Evolutionary conservation across 2,888 invertebrate species (phyloP), one percentile per base, ranked within the genome.

Genomic region (Agriopis leucophaearia): DNA sequence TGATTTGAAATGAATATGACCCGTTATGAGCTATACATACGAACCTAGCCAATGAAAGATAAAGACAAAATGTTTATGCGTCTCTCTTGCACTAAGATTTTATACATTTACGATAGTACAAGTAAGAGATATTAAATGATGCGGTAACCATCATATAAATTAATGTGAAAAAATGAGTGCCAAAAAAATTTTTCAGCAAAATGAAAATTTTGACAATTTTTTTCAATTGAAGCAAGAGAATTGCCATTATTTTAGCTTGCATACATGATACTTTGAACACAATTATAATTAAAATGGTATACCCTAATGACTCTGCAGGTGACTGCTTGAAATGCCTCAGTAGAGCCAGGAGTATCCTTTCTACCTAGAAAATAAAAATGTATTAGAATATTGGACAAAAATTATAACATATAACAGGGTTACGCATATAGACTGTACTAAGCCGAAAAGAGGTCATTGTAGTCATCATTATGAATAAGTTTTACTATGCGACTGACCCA

Each of bases 311-410:
- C 69, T 74, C 42, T 59, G 62, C 51, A 64, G 71, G 36, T 40
- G 58, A 35, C 67, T 67, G 70, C 63, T 55, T 45, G 54, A 55
- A 62, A 60, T 65, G 55, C 62, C 54, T 44, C 48, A 10, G 38
- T 18, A n/a, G 54, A 54, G 15, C n/a, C 44, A 10, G 40, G 15
- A 40, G 40, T 58, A 54, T 66, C 67, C 42, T 42, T 42, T 72
- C 67, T 68, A 75, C 73, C 74, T 75, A 72, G 27, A 72, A 72
- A 62, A 73, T 36, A 67, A 62, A 67, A 59, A 15, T 35, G 8
- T 42, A 58, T 69, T 68, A 62, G 42, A 36, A 62, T 36, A 54
- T 45, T 27, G 52, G 40, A 40, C 16, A 8, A 15, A 52, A 50
- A 18, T 8, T 16, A 47, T 16, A 16, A 16, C 8, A 0, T 0